phyloP scores from a whole-genome alignment of 2,113 vertebrate genomes.

The Seriola aureovittata region DNA sequence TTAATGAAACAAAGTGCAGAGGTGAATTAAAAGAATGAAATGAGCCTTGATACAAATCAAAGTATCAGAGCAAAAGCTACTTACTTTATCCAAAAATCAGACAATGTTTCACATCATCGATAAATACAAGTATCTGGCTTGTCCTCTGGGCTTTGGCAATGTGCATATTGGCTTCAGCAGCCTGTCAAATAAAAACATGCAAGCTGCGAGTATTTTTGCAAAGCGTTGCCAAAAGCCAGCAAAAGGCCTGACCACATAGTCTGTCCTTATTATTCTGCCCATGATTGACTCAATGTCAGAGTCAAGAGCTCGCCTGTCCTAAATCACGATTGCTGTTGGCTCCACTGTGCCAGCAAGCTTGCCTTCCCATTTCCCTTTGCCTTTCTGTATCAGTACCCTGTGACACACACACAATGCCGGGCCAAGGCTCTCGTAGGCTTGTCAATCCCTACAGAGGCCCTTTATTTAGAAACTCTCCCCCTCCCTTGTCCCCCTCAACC shows the following conservation, averaged over 20 bases:
- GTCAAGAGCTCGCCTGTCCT: conserved; percentile 68
- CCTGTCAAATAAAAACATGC: conserved; percentile 63
- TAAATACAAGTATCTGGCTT: conserved; percentile 46
- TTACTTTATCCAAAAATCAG: conserved; percentile 31
- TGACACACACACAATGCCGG: conserved; percentile 84
- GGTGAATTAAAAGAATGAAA: conserved; percentile 22
- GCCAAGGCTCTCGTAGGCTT: conserved; percentile 73
- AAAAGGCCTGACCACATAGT: conserved; percentile 68
- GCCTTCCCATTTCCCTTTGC: conserved; percentile 58
- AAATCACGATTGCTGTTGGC: conserved; percentile 69
- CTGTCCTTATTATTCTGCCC: conserved; percentile 72
- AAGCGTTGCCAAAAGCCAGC: conserved; percentile 63
- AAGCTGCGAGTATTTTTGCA: conserved; percentile 62
- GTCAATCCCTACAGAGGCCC: conserved; percentile 63
- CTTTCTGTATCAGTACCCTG: conserved; percentile 76
- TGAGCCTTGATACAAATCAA: background rate
- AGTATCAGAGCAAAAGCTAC: conserved; percentile 21
- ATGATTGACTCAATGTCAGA: conserved; percentile 75
- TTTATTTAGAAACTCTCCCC: conserved; percentile 67
- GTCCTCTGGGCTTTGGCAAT: conserved; percentile 54
- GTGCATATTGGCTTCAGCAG: conserved; percentile 53
- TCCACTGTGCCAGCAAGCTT: conserved; percentile 49
- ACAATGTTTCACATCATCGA: conserved; percentile 40
- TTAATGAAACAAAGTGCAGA: conserved; percentile 29
- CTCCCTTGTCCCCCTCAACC: conserved; percentile 19